Conservation (phyloP, 2,113 vertebrate genomes). For the Tragelaphus imberbis region DNA sequence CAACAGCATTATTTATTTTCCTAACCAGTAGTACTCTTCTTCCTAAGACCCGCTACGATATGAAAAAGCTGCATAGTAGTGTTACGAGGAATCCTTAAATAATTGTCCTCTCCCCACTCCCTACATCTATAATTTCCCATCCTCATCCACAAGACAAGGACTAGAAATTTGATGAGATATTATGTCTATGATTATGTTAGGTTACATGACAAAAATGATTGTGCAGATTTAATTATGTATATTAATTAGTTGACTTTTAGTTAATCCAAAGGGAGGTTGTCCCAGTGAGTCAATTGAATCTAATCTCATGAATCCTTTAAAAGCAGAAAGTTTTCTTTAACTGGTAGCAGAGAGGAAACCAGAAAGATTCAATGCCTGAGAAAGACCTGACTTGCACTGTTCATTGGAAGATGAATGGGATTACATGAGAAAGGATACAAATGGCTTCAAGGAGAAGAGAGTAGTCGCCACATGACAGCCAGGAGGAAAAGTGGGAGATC, state of each 20-base stretch:
- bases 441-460: not conserved
- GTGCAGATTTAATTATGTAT: conserved; percentile 19
- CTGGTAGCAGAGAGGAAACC: not conserved
- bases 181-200: not conserved
- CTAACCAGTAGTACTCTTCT: not conserved
- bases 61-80: not conserved
- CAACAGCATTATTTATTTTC: not conserved
- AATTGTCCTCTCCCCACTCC: not conserved
- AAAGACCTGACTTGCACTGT: not conserved
- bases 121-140: not conserved
- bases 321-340: not conserved
- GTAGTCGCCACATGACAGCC: not conserved
- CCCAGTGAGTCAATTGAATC: not conserved
- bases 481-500: not conserved
- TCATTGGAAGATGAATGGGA: not conserved
- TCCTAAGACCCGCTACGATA: not conserved
- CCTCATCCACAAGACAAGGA: not conserved
- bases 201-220: not conserved
- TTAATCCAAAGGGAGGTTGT: conserved; percentile 9
- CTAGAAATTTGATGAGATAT: not conserved
- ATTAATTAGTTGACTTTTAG: not conserved
- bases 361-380: not conserved
- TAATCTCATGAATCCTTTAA: not conserved
- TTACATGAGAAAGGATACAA: not conserved
- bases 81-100: not conserved